Evolutionary conservation across 2,113 vertebrate genomes (phyloP), one percentile per base, ranked within the genome.

Genomic region (Lynx canadensis): DNA sequence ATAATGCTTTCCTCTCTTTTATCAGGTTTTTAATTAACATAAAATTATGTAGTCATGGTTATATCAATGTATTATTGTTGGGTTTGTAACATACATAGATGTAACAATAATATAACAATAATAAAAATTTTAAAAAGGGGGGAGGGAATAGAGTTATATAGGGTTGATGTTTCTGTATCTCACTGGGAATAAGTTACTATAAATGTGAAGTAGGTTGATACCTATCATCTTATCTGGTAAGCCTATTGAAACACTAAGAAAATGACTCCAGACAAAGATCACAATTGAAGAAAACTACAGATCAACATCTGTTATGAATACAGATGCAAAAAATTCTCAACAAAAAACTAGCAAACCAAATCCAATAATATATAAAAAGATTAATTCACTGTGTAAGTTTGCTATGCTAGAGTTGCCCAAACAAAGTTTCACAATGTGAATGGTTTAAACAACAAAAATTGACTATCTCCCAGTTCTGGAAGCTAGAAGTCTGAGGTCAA

Each of bases 241-340:
- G 36, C 81, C 38, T 88, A 87, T 57, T 91, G 74, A 94, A 91
- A 90, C 14, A 71, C 65, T 68, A 89, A 84, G 52, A 92, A 92
- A 76, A 80, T 15, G 94, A 94, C 57, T 91, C 55, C 52, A 89
- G 57, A 63, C 63, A 92, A 82, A 95, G 0, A 71, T 52, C 23
- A 88, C 29, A 60, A 97, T 71, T 63, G 81, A 94, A 84, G 57
- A 86, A 86, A 96, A 78, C 57, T 79, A 69, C 4, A 95, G 41
- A 66, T 23, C 36, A 89, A 95, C 65, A 85, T 91, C 69, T 95
- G 63, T 81, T 91, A 93, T 10, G 33, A 83, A 97, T 81, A 91
- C 10, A 89, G 38, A 69, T 57, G 36, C 12, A 91, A 96, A 96
- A 96, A 89, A 50, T 63, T 27, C 41, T 76, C 60, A 86, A 38